Percentiles rank a stretch among this genome's conserved stretches.
Conservation (phyloP, 2,113 vertebrate species). For the Amphiprion percula region DNA sequence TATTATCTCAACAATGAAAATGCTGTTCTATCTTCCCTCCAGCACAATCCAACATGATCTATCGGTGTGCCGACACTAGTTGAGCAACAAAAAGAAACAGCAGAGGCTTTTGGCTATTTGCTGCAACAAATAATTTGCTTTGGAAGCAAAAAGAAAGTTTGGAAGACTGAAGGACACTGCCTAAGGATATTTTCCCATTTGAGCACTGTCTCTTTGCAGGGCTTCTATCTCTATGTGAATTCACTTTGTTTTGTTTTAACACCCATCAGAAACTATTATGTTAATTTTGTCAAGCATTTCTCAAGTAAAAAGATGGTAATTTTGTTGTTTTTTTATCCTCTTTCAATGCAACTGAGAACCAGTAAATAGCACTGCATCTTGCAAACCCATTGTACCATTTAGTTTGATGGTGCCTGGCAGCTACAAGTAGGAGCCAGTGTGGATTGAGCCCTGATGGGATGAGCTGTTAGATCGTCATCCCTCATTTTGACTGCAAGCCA, state of each 20-base stretch:
- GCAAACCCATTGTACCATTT: constrained; percentile 38
- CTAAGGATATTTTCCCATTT: constrained; percentile 53
- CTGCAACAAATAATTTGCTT: constrained; percentile 79
- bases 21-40: constrained; percentile 58
- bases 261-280: constrained; percentile 42
- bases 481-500: constrained; percentile 63
- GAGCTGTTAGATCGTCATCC: constrained; percentile 56
- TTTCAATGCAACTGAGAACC: constrained; percentile 4
- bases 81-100: constrained; percentile 65
- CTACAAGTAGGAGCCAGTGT: constrained; percentile 29
- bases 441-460: constrained; percentile 54
- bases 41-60: constrained; percentile 68
- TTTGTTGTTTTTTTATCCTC: not conserved
- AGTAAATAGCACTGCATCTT: constrained; percentile 28
- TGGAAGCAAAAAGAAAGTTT: constrained; percentile 72
- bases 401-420: constrained; percentile 50
- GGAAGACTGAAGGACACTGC: constrained; percentile 60
- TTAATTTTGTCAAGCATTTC: constrained; percentile 46
- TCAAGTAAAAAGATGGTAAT: constrained; percentile 15
- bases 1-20: constrained; percentile 72
- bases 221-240: constrained; percentile 45
- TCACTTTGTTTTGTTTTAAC: constrained; percentile 45
- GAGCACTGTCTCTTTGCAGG: constrained; percentile 48
- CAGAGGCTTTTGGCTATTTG: constrained; percentile 74
- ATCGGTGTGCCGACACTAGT: constrained; percentile 59